A percentile compares a stretch with the other conserved stretches of the same genome.
Conservation (phyloP, 1,140 invertebrate genomes). For the Trachymyrmex septentrionalis region DNA sequence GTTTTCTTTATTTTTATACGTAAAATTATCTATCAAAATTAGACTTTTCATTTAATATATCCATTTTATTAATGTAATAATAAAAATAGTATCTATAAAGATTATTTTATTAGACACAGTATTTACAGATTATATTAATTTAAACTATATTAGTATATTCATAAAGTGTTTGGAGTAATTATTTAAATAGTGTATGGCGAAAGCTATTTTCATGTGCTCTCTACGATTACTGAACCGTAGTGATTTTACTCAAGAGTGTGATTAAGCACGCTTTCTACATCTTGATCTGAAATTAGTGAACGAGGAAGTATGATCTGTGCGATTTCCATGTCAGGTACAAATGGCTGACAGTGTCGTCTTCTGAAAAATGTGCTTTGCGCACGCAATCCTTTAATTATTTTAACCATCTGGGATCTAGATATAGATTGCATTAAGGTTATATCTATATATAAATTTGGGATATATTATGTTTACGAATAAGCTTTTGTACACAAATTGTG, state of each 20-base stretch:
- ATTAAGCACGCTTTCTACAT: conserved; percentile 41
- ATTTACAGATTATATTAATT: background rate
- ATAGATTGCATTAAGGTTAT: conserved; percentile 38
- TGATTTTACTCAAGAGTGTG: conserved; percentile 22
- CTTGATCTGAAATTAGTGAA: conserved; percentile 54
- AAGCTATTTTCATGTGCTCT: background rate
- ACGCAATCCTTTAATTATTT: conserved; percentile 69
- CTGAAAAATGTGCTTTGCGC: conserved; percentile 50
- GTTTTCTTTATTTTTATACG: background rate
- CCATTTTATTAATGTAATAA: background rate
- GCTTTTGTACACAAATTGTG: background rate
- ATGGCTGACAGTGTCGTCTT: conserved; percentile 49
- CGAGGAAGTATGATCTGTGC: conserved; percentile 58
- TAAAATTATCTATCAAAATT: conserved; percentile 7
- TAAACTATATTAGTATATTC: background rate
- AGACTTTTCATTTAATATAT: background rate
- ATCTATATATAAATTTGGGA: conserved; percentile 46
- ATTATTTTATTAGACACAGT: background rate
- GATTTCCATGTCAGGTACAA: conserved; percentile 59
- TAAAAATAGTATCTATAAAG: background rate
- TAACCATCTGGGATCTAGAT: conserved; percentile 28
- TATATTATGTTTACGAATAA: background rate
- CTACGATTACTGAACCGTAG: background rate
- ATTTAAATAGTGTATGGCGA: background rate
- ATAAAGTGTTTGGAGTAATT: background rate